These are phyloP conservation scores for Trematomus bernacchii DNA, from an alignment of 2,797 vertebrate species.

Conservation along the genomic window DNA sequence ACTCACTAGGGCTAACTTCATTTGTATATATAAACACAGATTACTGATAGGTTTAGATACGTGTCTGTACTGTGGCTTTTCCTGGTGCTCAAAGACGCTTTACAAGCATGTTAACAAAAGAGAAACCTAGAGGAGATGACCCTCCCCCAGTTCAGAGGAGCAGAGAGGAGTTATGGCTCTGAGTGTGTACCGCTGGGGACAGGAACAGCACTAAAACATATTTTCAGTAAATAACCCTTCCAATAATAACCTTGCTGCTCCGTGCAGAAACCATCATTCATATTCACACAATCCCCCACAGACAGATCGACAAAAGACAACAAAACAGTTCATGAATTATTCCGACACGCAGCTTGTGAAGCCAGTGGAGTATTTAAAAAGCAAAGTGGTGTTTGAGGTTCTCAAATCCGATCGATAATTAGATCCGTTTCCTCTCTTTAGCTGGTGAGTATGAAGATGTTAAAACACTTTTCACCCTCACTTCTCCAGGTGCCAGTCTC, in stretches of 20 bases:
- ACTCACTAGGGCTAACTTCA: too few species aligned
- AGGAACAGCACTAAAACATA: too few species aligned
- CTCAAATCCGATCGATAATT: constrained; percentile 3
- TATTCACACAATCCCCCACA: not conserved
- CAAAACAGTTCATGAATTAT: constrained; percentile 13
- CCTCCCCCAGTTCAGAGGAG: too few species aligned
- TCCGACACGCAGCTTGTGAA: constrained; percentile 4
- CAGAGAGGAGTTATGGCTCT: too few species aligned
- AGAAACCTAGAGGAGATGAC: too few species aligned
- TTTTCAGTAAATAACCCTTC: not conserved
- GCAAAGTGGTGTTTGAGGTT: not conserved
- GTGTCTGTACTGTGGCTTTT: too few species aligned
- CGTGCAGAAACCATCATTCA: not conserved
- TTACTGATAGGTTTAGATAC: too few species aligned
- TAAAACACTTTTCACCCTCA: not conserved
- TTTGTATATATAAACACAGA: too few species aligned
- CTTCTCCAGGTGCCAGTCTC: not conserved
- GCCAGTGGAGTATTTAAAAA: not conserved
- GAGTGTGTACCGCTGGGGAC: too few species aligned
- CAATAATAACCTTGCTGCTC: constrained; percentile 18
- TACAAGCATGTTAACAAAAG: too few species aligned
- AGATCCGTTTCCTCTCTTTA: constrained; percentile 3
- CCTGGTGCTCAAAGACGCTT: too few species aligned
- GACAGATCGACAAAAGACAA: constrained; percentile 12
- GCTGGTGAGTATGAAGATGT: constrained; percentile 8